A percentile compares a stretch with the other conserved stretches of the same genome.
Evolutionary conservation across 1,140 invertebrate genomes (phyloP).

Genomic region (Coboldia fuscipes): DNA sequence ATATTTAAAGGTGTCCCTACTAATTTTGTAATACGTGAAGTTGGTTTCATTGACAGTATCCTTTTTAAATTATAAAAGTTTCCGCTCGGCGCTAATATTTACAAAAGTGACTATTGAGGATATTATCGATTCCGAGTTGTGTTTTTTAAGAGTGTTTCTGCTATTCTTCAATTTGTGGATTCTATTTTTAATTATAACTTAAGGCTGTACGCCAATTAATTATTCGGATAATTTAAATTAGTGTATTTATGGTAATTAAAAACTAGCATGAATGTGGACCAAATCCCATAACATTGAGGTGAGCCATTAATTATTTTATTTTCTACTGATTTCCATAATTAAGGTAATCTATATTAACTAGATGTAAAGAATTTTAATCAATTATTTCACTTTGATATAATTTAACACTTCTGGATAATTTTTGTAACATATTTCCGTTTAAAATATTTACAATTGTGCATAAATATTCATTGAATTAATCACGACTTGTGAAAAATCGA

Average conservation of each 20-base stretch:
- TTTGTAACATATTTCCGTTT: conserved; percentile 2
- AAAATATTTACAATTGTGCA: background rate
- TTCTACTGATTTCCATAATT: background rate
- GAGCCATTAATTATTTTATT: conserved; percentile 14
- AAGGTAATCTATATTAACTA: conserved; percentile 10
- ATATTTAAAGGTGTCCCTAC: too few relatives aligned
- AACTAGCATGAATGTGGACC: conserved; percentile 43
- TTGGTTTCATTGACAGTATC: too few relatives aligned
- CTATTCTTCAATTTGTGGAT: too few relatives aligned
- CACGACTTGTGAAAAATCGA: too few relatives aligned
- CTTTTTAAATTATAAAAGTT: too few relatives aligned
- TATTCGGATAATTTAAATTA: background rate
- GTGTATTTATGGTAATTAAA: background rate
- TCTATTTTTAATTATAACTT: too few relatives aligned
- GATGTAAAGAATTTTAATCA: conserved; percentile 2
- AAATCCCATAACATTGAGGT: conserved; percentile 52
- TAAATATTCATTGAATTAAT: background rate
- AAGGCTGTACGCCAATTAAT: too few relatives aligned
- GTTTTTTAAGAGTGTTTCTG: too few relatives aligned
- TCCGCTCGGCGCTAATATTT: too few relatives aligned
- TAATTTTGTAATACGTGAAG: too few relatives aligned
- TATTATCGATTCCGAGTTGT: too few relatives aligned
- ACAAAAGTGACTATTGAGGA: too few relatives aligned
- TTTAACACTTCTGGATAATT: background rate
- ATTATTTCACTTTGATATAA: background rate